A percentile compares a stretch with the other conserved stretches of the same genome.
Evolutionary conservation across 2,888 invertebrate species (phyloP).

Genomic region (Dryadula phaetusa): DNA sequence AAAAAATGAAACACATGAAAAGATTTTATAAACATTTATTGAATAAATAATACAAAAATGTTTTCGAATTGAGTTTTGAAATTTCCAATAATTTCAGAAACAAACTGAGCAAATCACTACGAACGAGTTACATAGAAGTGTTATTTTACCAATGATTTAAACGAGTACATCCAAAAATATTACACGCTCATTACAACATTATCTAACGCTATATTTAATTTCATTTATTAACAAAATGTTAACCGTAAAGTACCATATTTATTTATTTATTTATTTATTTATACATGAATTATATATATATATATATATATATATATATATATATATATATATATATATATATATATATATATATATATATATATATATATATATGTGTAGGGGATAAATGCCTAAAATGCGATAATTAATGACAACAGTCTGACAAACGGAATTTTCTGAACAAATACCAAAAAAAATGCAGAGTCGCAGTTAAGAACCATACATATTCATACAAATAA

Average conservation of each 20-base stretch:
- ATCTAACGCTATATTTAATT: conserved; percentile 24
- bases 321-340: conserved; percentile 2
- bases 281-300: conserved; percentile 20
- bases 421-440: background rate
- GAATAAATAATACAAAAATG: conserved; percentile 83
- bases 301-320: conserved; percentile 9
- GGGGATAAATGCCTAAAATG: conserved; percentile 48
- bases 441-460: background rate
- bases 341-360: conserved; percentile 18
- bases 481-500: conserved; percentile 12
- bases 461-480: background rate
- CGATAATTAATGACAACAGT: no score
- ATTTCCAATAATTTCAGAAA: conserved; percentile 71
- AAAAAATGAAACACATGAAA: conserved; percentile 51
- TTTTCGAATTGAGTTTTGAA: conserved; percentile 66
- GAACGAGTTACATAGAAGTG: conserved; percentile 50
- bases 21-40: conserved; percentile 84
- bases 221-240: conserved; percentile 27
- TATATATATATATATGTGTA: conserved; percentile 12
- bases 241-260: conserved; percentile 9
- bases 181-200: conserved; percentile 55
- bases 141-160: conserved; percentile 59
- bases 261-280: conserved; percentile 15
- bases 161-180: conserved; percentile 72
- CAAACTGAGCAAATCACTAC: conserved; percentile 75